Evolutionary conservation across 2,113 vertebrate species (phyloP).

Genomic region (Myotis yumanensis): DNA sequence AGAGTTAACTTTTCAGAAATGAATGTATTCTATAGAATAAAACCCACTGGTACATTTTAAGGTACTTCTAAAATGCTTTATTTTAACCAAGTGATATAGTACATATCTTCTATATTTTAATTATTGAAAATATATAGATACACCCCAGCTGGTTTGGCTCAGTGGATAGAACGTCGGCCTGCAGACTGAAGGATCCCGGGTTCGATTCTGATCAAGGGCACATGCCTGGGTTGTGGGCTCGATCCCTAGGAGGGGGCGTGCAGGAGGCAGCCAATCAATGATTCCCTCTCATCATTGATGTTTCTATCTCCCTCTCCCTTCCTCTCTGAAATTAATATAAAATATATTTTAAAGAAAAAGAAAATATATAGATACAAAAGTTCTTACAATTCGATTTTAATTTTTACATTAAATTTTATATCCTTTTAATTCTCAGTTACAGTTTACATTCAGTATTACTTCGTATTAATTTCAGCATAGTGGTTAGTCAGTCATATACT

Average conservation of each 20-base stretch:
- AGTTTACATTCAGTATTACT: not conserved
- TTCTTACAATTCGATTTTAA: not conserved
- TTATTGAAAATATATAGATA: not conserved
- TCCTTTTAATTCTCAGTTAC: not conserved
- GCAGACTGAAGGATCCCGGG: too few relatives aligned
- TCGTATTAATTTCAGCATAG: not conserved
- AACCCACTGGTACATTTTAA: constrained; percentile 14
- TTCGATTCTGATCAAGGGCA: too few relatives aligned
- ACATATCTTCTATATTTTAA: constrained; percentile 30
- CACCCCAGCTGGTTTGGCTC: too few relatives aligned
- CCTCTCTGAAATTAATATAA: too few relatives aligned
- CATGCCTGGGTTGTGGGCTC: too few relatives aligned
- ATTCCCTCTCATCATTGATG: too few relatives aligned
- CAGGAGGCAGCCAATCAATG: too few relatives aligned
- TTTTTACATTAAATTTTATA: not conserved
- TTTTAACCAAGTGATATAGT: not conserved
- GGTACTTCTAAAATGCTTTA: not conserved
- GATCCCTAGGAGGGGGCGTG: too few relatives aligned
- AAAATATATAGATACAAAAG: constrained; percentile 33
- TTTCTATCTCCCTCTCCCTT: too few relatives aligned
- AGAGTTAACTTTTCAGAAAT: not conserved
- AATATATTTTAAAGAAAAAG: too few relatives aligned
- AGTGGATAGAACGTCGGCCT: too few relatives aligned
- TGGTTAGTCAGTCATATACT: not conserved
- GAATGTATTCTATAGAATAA: constrained; percentile 7